Percentiles rank a stretch among this genome's conserved stretches.
Conservation (phyloP, 2,888 invertebrate species). For the Plagodis pulveraria region DNA sequence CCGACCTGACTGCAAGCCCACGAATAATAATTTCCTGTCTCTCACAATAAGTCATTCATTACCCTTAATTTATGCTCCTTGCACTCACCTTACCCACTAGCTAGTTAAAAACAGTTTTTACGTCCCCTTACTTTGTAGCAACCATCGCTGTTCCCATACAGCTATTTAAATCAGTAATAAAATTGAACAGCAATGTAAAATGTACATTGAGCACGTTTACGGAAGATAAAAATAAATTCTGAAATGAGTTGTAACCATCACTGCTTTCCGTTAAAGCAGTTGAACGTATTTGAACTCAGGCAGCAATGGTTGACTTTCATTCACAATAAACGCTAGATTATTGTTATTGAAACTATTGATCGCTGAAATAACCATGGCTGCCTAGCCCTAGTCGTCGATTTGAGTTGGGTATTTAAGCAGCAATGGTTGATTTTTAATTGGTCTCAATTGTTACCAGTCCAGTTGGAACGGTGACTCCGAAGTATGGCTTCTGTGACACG, state of each 20-base stretch:
- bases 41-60: conserved; percentile 82
- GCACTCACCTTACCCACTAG: conserved; percentile 68
- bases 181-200: conserved; percentile 62
- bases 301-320: not conserved
- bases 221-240: conserved; percentile 6
- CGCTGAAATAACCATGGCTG: conserved; percentile 8
- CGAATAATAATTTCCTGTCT: conserved; percentile 82
- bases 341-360: too few species aligned
- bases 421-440: conserved; percentile 29
- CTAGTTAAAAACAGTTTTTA: conserved; percentile 51
- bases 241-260: not conserved
- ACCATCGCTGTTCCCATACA: conserved; percentile 47
- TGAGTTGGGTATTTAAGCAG: conserved; percentile 4
- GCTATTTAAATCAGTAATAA: conserved; percentile 42
- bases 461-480: conserved; percentile 42
- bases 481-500: conserved; percentile 76
- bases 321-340: too few species aligned
- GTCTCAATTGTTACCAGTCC: conserved; percentile 45
- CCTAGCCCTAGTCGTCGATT: conserved; percentile 1
- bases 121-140: conserved; percentile 38
- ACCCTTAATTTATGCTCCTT: conserved; percentile 81
- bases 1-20: conserved; percentile 47
- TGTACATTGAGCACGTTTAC: conserved; percentile 39
- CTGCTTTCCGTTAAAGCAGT: not conserved
- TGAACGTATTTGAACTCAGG: not conserved